Conservation (phyloP, 2,113 vertebrate genomes). For the Albula goreensis region DNA sequence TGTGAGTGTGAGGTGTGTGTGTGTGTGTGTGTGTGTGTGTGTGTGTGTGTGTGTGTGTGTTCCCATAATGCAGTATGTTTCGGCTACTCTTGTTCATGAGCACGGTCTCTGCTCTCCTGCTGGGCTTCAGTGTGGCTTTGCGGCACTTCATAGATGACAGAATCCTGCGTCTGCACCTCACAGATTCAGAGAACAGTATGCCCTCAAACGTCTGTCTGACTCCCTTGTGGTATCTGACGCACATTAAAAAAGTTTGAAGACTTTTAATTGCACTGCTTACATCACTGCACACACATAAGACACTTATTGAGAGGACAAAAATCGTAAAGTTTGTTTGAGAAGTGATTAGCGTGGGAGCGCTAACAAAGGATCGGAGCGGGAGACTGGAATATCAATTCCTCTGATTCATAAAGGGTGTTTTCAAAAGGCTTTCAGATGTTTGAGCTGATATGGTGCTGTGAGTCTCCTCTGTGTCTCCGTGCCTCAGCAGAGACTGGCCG, state of each 20-base stretch:
- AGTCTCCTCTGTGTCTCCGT: not conserved
- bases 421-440: not conserved
- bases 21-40: too few relatives aligned
- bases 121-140: too few relatives aligned
- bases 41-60: too few relatives aligned
- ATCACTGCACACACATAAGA: not conserved
- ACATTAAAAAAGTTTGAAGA: not conserved
- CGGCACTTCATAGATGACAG: too few relatives aligned
- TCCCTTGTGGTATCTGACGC: not conserved
- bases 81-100: too few relatives aligned
- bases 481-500: not conserved
- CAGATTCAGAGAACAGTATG: too few relatives aligned
- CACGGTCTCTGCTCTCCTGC: too few relatives aligned
- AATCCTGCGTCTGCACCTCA: too few relatives aligned
- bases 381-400: not conserved
- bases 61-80: too few relatives aligned
- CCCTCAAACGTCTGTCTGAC: not conserved
- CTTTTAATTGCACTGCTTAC: not conserved
- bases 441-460: not conserved
- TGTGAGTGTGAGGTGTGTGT: too few relatives aligned
- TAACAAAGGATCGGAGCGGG: slow-evolving; percentile 7
- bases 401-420: not conserved
- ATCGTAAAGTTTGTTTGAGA: not conserved
- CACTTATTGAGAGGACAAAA: not conserved
- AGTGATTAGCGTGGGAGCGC: not conserved